A percentile compares a stretch with the other conserved stretches of the same genome.
These are phyloP conservation scores for Hecatera dysodea DNA, from an alignment of 2,888 invertebrate genomes.

Conservation along the genomic window DNA sequence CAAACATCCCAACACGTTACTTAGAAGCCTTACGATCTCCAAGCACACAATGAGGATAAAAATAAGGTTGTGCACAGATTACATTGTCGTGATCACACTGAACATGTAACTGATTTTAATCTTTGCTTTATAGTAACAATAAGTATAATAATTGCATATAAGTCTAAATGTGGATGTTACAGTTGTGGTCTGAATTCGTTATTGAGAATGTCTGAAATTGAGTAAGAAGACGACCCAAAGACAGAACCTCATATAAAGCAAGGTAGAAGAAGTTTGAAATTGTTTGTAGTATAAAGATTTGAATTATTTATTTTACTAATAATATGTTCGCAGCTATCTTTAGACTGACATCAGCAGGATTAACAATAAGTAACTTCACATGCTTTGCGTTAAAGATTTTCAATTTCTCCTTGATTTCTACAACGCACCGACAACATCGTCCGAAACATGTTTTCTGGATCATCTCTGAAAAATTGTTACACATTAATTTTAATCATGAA, in stretches of 20 bases:
- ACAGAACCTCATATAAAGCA: background rate
- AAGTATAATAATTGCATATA: slow-evolving; percentile 5
- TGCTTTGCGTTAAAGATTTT: background rate
- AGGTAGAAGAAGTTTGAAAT: background rate
- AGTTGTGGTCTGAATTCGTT: slow-evolving; percentile 3
- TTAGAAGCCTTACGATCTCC: slow-evolving; percentile 42
- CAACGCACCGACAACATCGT: slow-evolving; percentile 2
- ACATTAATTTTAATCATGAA: slow-evolving; percentile 9
- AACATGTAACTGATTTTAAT: slow-evolving; percentile 52
- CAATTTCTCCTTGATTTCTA: slow-evolving; percentile 16
- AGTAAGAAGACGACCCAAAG: background rate
- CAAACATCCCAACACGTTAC: slow-evolving; percentile 22
- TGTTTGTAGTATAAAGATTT: too few species aligned
- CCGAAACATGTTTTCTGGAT: slow-evolving; percentile 8
- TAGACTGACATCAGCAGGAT: background rate
- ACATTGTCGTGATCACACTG: slow-evolving; percentile 39
- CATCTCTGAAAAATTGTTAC: slow-evolving; percentile 16
- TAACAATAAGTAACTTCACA: background rate
- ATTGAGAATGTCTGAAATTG: slow-evolving; percentile 10
- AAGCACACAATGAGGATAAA: slow-evolving; percentile 30
- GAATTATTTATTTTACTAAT: background rate
- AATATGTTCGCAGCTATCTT: background rate
- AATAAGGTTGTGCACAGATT: slow-evolving; percentile 40
- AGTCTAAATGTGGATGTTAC: slow-evolving; percentile 10
- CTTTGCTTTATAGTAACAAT: slow-evolving; percentile 26